A percentile compares a stretch with the other conserved stretches of the same genome.
Conservation (phyloP, 2,888 invertebrate species). For the Eupeodes luniger region DNA sequence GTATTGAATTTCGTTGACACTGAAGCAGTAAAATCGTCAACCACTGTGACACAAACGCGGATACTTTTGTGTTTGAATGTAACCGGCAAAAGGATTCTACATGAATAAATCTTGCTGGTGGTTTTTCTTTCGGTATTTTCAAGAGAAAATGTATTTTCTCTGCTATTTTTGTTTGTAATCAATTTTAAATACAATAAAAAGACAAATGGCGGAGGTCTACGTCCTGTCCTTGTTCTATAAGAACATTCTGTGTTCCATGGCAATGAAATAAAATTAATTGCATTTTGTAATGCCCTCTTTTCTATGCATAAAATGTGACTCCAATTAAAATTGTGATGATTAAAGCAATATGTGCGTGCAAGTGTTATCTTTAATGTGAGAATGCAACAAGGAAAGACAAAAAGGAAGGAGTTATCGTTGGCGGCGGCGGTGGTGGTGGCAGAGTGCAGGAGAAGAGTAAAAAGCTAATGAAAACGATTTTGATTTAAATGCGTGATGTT, state of each 20-base stretch:
- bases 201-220: not conserved
- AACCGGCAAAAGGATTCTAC: slow-evolving; percentile 41
- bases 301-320: slow-evolving; percentile 70
- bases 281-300: slow-evolving; percentile 61
- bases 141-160: slow-evolving; percentile 13
- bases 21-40: slow-evolving; percentile 34
- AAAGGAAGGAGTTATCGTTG: not conserved
- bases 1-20: slow-evolving; percentile 71
- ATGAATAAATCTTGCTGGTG: slow-evolving; percentile 50
- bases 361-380: slow-evolving; percentile 49
- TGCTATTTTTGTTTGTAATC: slow-evolving; percentile 27
- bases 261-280: slow-evolving; percentile 71
- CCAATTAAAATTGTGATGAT: slow-evolving; percentile 71
- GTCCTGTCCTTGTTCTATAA: slow-evolving; percentile 5
- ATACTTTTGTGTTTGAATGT: slow-evolving; percentile 29
- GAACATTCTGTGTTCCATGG: slow-evolving; percentile 40
- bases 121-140: slow-evolving; percentile 37
- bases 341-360: slow-evolving; percentile 67
- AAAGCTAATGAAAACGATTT: slow-evolving; percentile 41
- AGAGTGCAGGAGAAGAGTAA: slow-evolving; percentile 6
- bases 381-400: slow-evolving; percentile 1
- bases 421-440: not conserved
- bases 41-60: slow-evolving; percentile 36
- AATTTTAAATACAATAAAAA: slow-evolving; percentile 16
- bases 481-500: not conserved